Percentiles rank a stretch among this genome's conserved stretches.
Conservation (phyloP, 2,113 vertebrate genomes). For the Charina bottae region DNA sequence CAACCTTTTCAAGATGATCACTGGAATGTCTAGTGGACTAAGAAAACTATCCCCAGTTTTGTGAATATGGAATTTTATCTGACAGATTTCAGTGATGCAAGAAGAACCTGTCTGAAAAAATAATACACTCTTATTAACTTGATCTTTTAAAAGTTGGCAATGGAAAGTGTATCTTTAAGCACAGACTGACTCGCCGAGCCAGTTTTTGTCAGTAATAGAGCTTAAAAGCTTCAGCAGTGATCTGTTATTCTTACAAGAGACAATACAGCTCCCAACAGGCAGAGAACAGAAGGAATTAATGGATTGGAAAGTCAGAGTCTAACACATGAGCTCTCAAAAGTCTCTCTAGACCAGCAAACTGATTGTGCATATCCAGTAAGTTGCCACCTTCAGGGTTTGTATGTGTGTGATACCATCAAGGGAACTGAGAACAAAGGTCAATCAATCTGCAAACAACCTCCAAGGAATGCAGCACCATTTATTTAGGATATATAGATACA, state of each 20-base stretch:
- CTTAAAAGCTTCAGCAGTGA: conserved; percentile 63
- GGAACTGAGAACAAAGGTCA: conserved; percentile 56
- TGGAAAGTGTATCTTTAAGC: conserved; percentile 19
- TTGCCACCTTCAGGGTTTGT: conserved; percentile 53
- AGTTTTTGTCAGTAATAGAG: conserved; percentile 61
- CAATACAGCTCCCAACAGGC: conserved; percentile 75
- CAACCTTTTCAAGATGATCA: background rate
- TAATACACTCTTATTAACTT: conserved; percentile 2
- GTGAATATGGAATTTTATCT: background rate
- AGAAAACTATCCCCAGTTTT: conserved; percentile 31
- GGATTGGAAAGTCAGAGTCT: conserved; percentile 76
- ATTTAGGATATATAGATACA: conserved; percentile 60
- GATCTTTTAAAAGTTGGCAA: conserved; percentile 32
- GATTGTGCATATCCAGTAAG: conserved; percentile 64
- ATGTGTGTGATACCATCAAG: conserved; percentile 36
- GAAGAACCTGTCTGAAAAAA: conserved; percentile 29
- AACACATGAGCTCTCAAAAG: conserved; percentile 71
- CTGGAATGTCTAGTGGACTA: accelerated
- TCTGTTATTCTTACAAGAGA: conserved; percentile 75
- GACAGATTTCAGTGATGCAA: accelerated
- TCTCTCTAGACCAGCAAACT: conserved; percentile 68
- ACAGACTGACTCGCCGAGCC: conserved; percentile 66
- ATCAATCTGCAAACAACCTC: conserved; percentile 46
- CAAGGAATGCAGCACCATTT: conserved; percentile 42
- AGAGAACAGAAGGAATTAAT: conserved; percentile 77